A percentile compares a stretch with the other conserved stretches of the same genome.
Evolutionary conservation across 2,797 vertebrate species (phyloP).

Genomic region (Rhynchotus rufescens): DNA sequence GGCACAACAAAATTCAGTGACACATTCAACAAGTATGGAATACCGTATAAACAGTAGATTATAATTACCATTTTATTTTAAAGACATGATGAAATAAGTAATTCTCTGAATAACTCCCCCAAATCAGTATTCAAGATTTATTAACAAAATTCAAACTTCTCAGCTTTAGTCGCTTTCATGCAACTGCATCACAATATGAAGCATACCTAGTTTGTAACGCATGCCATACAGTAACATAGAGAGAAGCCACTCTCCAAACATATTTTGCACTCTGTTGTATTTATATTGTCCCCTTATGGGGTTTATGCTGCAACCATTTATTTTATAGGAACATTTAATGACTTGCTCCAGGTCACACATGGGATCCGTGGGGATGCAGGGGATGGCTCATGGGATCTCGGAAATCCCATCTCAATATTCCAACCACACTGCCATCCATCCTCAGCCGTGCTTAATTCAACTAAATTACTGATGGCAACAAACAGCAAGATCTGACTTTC

Average conservation of each 20-base stretch:
- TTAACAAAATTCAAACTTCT: background rate
- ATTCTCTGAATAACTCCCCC: background rate
- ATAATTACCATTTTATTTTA: rapidly evolving
- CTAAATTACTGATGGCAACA: constrained; percentile 55
- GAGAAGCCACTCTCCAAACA: rapidly evolving
- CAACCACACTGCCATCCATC: background rate
- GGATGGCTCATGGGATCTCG: background rate
- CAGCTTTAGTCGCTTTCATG: background rate
- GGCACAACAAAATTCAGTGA: rapidly evolving
- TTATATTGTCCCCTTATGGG: background rate
- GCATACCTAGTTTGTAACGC: background rate
- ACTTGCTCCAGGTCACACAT: background rate
- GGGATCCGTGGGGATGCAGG: background rate
- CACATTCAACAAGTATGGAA: background rate
- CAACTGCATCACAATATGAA: rapidly evolving
- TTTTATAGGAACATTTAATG: background rate
- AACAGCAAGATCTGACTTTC: constrained; percentile 67
- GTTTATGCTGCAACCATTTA: too few species aligned
- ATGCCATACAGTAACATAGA: rapidly evolving
- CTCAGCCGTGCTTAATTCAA: constrained; percentile 36
- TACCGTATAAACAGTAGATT: rapidly evolving
- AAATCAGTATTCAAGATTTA: background rate
- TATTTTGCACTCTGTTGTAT: rapidly evolving
- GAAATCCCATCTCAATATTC: constrained; percentile 25
- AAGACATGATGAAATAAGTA: background rate